A percentile compares a stretch with the other conserved stretches of the same genome.
These are phyloP conservation scores for Excalfactoria chinensis DNA, from an alignment of 2,113 vertebrate species.

Conservation along the genomic window DNA sequence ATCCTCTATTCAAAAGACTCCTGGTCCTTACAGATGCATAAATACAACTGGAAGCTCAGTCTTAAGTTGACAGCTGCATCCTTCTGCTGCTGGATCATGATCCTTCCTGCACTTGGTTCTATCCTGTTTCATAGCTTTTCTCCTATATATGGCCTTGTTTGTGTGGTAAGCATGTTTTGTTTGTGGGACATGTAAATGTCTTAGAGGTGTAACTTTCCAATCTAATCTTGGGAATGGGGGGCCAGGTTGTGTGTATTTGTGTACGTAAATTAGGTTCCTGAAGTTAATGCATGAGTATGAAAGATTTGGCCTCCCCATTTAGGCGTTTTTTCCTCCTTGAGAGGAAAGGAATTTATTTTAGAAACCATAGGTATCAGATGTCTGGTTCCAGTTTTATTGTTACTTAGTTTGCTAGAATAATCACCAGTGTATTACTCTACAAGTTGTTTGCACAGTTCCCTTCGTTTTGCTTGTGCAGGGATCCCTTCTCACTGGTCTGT, in stretches of 20 bases:
- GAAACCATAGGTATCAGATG: not conserved
- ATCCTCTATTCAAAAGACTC: not conserved
- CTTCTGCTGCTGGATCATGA: not conserved
- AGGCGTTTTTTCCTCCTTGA: not conserved
- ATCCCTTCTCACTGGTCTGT: not conserved
- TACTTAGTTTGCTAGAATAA: not conserved
- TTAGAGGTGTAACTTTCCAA: not conserved
- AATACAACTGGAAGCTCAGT: not conserved
- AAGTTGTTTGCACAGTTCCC: not conserved
- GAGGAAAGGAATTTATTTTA: not conserved
- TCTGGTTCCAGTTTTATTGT: not conserved
- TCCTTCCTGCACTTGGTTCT: not conserved
- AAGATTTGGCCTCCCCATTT: not conserved
- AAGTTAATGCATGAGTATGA: not conserved
- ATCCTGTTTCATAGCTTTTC: fast-evolving
- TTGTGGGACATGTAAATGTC: fast-evolving
- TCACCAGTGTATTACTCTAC: not conserved
- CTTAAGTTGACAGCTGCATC: not conserved
- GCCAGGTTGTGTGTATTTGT: not conserved
- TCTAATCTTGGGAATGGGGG: not conserved
- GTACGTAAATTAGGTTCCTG: not conserved
- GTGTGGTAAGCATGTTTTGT: not conserved
- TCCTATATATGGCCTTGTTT: not conserved
- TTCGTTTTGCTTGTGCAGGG: not conserved
- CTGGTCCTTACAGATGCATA: not conserved